These are phyloP conservation scores for Cyclura pinguis DNA, from an alignment of 2,797 vertebrate genomes.

Conservation along the genomic window DNA sequence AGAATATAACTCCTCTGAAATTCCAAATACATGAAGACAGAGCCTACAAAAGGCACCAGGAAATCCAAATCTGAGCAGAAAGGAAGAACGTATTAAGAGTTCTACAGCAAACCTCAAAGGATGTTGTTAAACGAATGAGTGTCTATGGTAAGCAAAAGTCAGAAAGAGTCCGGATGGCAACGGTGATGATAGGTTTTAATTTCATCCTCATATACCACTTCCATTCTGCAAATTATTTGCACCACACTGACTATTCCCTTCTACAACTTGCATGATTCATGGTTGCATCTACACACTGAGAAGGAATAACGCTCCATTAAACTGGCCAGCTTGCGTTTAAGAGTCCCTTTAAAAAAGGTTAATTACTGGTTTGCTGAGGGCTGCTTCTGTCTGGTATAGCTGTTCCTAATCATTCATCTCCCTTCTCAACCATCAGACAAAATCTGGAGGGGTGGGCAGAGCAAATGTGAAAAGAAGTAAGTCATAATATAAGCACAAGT, in stretches of 20 bases:
- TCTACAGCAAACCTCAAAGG: background rate
- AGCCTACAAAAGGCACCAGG: background rate
- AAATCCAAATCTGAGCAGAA: background rate
- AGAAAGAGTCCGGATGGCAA: background rate
- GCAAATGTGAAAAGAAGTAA: background rate
- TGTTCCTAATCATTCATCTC: background rate
- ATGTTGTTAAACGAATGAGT: background rate
- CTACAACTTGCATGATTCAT: background rate
- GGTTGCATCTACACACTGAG: background rate
- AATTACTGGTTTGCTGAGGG: background rate
- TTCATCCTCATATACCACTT: background rate
- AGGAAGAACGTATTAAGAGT: background rate
- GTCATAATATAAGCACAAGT: background rate
- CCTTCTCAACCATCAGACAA: background rate
- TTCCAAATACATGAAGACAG: background rate
- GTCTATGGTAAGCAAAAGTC: background rate
- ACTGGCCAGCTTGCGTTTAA: background rate
- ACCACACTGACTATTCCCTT: background rate
- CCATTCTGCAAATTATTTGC: background rate
- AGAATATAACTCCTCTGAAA: background rate
- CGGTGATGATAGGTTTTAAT: background rate
- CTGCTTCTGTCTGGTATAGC: background rate
- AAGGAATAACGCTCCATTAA: background rate
- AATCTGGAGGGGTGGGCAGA: background rate
- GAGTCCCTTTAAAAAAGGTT: background rate